Percentiles rank a stretch among this genome's conserved stretches.
Evolutionary conservation across 2,888 invertebrate genomes (phyloP).

Genomic region (Pyrocoelia pectoralis): DNA sequence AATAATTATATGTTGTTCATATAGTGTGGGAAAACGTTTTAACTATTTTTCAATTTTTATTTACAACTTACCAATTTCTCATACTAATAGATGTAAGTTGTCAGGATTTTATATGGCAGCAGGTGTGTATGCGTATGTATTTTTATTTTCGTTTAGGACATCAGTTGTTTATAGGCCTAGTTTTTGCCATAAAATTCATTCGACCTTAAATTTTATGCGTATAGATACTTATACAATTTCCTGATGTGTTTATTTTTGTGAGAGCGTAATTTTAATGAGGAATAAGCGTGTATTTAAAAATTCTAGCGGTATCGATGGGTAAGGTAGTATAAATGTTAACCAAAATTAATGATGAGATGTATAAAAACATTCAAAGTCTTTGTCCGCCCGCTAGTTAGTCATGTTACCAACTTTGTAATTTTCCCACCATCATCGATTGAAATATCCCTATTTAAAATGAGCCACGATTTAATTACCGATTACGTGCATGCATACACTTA

Average conservation of each 20-base stretch:
- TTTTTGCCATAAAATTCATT: constrained; percentile 28
- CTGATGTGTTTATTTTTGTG: constrained; percentile 18
- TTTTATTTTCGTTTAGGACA: constrained; percentile 18
- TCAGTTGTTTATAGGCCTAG: constrained; percentile 19
- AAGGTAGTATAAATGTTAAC: constrained; percentile 42
- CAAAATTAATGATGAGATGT: constrained; percentile 53
- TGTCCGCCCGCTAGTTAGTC: constrained; percentile 58
- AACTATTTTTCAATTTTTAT: constrained; percentile 5
- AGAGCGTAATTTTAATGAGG: constrained; percentile 10
- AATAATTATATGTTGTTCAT: not conserved
- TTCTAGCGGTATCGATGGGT: constrained; percentile 41
- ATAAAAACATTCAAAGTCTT: constrained; percentile 54
- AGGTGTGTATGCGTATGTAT: constrained; percentile 9
- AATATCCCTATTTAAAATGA: constrained; percentile 47
- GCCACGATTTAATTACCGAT: constrained; percentile 27
- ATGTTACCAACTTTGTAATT: constrained; percentile 54
- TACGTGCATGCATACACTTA: constrained; percentile 14
- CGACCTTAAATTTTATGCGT: constrained; percentile 18
- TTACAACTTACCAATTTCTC: not conserved
- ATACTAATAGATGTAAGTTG: not conserved
- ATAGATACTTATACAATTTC: not conserved
- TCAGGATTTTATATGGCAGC: constrained; percentile 19
- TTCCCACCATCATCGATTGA: constrained; percentile 56
- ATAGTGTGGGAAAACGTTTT: constrained; percentile 2
- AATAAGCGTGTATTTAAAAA: constrained; percentile 8